Conservation (phyloP, 2,797 vertebrate genomes). For the Chanos chanos region DNA sequence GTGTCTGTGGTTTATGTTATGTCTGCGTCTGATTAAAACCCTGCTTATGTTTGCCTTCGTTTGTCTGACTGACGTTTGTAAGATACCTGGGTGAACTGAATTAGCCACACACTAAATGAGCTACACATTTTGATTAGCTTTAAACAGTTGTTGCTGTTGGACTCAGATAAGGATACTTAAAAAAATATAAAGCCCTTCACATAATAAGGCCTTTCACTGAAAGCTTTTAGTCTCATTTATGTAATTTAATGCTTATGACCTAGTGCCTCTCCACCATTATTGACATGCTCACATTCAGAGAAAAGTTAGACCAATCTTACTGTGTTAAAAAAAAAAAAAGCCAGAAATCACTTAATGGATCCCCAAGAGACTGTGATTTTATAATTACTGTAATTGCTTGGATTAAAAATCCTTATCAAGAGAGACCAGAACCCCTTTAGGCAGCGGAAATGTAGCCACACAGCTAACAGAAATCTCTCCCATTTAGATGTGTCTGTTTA, state of each 20-base stretch:
- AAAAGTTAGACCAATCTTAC: no score
- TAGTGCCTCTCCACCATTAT: no score
- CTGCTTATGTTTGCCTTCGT: slow-evolving; percentile 21
- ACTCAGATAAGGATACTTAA: slow-evolving; percentile 2
- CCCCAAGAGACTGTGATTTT: no score
- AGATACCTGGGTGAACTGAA: slow-evolving; percentile 2
- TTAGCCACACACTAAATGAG: neutral
- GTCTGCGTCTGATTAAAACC: slow-evolving; percentile 15
- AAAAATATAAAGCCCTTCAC: neutral
- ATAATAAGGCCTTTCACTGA: neutral
- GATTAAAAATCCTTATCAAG: no score
- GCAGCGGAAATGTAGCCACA: no score
- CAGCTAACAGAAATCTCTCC: no score
- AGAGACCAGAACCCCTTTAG: no score
- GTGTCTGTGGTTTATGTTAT: slow-evolving; percentile 6
- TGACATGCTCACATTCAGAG: no score
- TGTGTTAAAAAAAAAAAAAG: no score
- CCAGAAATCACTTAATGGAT: no score
- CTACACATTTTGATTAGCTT: neutral
- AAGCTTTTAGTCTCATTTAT: slow-evolving; percentile 14
- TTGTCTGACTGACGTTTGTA: slow-evolving; percentile 41
- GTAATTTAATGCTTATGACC: neutral
- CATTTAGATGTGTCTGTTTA: no score
- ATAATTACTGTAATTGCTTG: no score
- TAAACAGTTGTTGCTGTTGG: slow-evolving; percentile 1